Conservation (phyloP, 2,113 vertebrate species). For the Danio rerio region GRCz12tu NC_133188.1:26757501-26758000, state of each 20-base stretch:
- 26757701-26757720: neutral
- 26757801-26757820: conserved; percentile 13
- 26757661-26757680: neutral
- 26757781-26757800: conserved; percentile 24
- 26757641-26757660: neutral
- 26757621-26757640: neutral
- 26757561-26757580: neutral
- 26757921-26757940: conserved; percentile 22
- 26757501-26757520: too few relatives aligned
- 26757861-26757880: conserved; percentile 24
- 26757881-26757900: conserved; percentile 31
- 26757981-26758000: neutral
- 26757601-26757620: neutral
- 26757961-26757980: neutral
- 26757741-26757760: conserved; percentile 7
- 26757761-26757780: conserved; percentile 11
- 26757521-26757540: too few relatives aligned
- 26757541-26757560: too few relatives aligned
- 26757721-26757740: neutral
- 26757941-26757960: neutral
- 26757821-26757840: neutral
- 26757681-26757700: neutral
- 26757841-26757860: conserved; percentile 3
- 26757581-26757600: neutral
- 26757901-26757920: conserved; percentile 32